These are phyloP conservation scores for Netelia melanura DNA, from an alignment of 2,888 invertebrate genomes.

Conservation along the genomic window DNA sequence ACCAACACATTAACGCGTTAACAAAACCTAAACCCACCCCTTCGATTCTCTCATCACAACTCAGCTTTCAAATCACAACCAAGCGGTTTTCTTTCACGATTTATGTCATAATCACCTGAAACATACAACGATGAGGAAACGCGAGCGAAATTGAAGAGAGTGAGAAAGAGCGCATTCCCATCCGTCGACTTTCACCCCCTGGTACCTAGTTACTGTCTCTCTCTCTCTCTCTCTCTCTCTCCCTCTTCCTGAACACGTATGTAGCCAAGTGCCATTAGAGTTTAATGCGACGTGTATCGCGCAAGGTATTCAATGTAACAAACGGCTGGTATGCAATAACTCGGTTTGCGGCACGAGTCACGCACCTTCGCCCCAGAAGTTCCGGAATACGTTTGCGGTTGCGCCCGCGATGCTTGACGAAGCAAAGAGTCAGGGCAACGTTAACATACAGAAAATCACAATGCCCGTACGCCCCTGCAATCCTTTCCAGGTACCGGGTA, in stretches of 20 bases:
- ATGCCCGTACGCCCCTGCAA: slow-evolving; percentile 51
- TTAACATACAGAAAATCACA: slow-evolving; percentile 55
- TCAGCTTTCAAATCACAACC: slow-evolving; percentile 18
- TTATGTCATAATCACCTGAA: slow-evolving; percentile 81
- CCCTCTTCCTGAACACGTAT: slow-evolving; percentile 4
- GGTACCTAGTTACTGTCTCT: slow-evolving; percentile 54
- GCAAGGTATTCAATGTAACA: slow-evolving; percentile 78
- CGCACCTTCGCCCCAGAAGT: slow-evolving; percentile 13
- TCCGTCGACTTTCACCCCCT: slow-evolving; percentile 32
- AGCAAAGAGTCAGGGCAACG: slow-evolving; percentile 38
- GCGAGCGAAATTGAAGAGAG: slow-evolving; percentile 50
- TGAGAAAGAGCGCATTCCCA: slow-evolving; percentile 31
- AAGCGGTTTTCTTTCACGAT: slow-evolving; percentile 78
- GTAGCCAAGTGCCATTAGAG: slow-evolving; percentile 78
- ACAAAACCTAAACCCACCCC: slow-evolving; percentile 26
- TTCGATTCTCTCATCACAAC: slow-evolving; percentile 25
- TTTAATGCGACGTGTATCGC: slow-evolving; percentile 81
- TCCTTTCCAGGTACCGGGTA: slow-evolving; percentile 70
- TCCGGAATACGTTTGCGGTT: not conserved
- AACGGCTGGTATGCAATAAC: slow-evolving; percentile 71
- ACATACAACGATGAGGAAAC: slow-evolving; percentile 54
- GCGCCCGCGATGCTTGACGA: slow-evolving; percentile 19
- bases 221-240: slow-evolving; percentile 49
- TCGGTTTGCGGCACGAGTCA: slow-evolving; percentile 52
- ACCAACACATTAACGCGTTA: slow-evolving; percentile 38